A percentile compares a stretch with the other conserved stretches of the same genome.
Conservation (phyloP, 1,140 invertebrate genomes). For the Neodiprion lecontei region DNA sequence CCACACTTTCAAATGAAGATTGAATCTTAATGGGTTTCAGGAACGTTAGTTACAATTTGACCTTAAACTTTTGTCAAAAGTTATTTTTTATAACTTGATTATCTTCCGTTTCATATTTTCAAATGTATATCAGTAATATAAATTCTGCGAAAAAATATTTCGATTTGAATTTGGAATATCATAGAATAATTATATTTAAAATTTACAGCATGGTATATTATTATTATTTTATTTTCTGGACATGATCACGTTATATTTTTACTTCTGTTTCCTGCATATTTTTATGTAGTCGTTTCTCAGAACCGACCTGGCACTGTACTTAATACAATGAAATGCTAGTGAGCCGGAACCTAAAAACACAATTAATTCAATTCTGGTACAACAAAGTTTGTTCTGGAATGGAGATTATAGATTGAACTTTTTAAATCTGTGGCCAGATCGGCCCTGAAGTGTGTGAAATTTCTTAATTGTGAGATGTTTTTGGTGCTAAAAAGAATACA, state of each 20-base stretch:
- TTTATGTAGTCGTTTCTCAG: constrained; percentile 35
- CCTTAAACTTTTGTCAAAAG: constrained; percentile 50
- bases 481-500: constrained; percentile 15
- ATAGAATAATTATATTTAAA: neutral
- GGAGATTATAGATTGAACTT: neutral
- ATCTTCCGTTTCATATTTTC: neutral
- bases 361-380: neutral
- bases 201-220: constrained; percentile 8
- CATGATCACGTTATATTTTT: constrained; percentile 37
- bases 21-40: constrained; percentile 23
- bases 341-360: constrained; percentile 5
- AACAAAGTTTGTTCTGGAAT: neutral
- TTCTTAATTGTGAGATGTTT: neutral
- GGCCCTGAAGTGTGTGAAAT: constrained; percentile 11
- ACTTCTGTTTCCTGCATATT: constrained; percentile 38
- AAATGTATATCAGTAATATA: constrained; percentile 15
- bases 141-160: constrained; percentile 3
- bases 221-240: constrained; percentile 11
- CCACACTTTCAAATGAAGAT: neutral
- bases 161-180: constrained; percentile 11
- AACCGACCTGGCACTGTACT: constrained; percentile 41
- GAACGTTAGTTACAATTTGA: constrained; percentile 35
- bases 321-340: neutral
- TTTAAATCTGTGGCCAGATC: constrained; percentile 11
- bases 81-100: constrained; percentile 38